Base-by-base conservation (phyloP, 2,888 invertebrate species). In the Diarsia brunnea region DNA sequence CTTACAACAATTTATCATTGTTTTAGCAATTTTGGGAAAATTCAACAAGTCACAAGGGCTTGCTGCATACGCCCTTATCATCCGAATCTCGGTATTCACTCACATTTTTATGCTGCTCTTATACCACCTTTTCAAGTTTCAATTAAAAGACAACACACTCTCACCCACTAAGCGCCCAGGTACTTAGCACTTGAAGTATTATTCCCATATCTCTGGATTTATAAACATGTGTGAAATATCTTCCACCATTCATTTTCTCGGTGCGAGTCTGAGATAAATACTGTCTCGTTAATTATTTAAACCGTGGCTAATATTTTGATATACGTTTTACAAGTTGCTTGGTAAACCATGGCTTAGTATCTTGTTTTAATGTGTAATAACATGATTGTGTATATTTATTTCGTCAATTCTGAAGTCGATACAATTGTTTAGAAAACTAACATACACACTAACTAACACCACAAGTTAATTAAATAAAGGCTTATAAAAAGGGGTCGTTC, bases 231-330 rank as follows among this genome's bases (percentile, higher is more conserved):
- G 66, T 78, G 64, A 80, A 72, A 69, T 71, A 84, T 85, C 43
- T 65, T 49, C 12, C 21, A 8, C 31, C 73, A 78, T 85, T 38
- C 53, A 80, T 80, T 79, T 84, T 64, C 76, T 49, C 61, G 45
- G 49, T 19, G 43, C 61, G 43, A 55, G 43, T 61, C 27, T 31
- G 60, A 69, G 79, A 78, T 85, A 72, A 73, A 73, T 72, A 31
- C 58, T 61, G 14, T 12, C 21, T 75, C 73, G 67, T 80, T 78
- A 71, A 75, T 77, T 43, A 85, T 68, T 73, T 75, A 19, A 73
- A 49, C 76, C 64, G 69, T 38, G 27, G 61, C 65, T 77, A 77
- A 78, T 85, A 78, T 75, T 84, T 84, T 73, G 75, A 81, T 49
- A 38, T 38, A 61, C 47, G 69, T 24, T 21, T 55, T 67, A 65